Conservation (phyloP, 2,113 vertebrate species). For the Sclerurus mexicanus region DNA sequence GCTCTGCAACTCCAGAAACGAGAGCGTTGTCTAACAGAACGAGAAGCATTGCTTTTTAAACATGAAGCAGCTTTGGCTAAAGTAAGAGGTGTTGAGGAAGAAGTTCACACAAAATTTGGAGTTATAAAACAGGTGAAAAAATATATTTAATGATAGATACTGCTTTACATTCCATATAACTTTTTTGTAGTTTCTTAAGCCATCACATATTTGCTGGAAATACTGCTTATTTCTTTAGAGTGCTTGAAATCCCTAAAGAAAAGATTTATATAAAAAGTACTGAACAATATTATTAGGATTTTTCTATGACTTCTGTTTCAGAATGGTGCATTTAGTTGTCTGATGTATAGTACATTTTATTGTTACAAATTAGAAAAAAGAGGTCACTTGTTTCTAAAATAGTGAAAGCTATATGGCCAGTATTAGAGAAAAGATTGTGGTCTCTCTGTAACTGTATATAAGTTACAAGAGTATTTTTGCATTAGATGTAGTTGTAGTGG, state of each 20-base stretch:
- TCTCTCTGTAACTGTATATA: neutral
- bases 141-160: neutral
- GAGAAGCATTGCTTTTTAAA: constrained; percentile 75
- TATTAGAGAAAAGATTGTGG: neutral
- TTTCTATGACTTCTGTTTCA: neutral
- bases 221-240: neutral
- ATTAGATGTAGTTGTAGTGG: neutral
- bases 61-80: constrained; percentile 77
- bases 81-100: constrained; percentile 78
- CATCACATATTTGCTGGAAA: neutral
- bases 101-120: constrained; percentile 71
- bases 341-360: neutral
- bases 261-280: neutral
- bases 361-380: neutral
- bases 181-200: neutral
- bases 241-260: neutral
- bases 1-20: constrained; percentile 78
- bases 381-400: neutral
- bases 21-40: constrained; percentile 71
- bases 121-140: constrained; percentile 81
- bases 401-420: neutral
- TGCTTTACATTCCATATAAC: neutral
- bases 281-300: neutral
- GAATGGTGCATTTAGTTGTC: neutral
- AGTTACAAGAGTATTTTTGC: neutral